Base-by-base conservation (phyloP, 2,113 vertebrate genomes). In the Eira barbara region DNA sequence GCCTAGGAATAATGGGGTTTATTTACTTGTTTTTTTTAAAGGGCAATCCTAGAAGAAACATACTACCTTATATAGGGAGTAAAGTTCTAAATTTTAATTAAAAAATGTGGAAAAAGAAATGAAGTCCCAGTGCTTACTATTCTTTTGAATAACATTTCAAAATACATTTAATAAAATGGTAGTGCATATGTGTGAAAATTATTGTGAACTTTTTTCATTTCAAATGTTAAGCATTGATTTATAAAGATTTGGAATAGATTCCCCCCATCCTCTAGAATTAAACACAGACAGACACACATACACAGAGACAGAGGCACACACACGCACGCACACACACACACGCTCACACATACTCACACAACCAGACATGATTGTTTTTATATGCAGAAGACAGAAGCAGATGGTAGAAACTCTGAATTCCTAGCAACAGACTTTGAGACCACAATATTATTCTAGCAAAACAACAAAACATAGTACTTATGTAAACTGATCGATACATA, bases 381-480 rank as follows among this genome's bases (percentile, higher is more conserved):
- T 83, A 93, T 17, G 23, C 89, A 93, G 86, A 90, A 98, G 82
- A 94, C 36, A 93, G 96, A 94, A 96, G 61, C 96, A 98, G 96
- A 98, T 97, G 96, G 97, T 89, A 94, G 86, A 87, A 95, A 96
- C 89, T 89, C 59, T 97, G 86, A 97, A 94, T 97, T 97, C 89
- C 71, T 93, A 97, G 86, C 83, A 97, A 76, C 89, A 97, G 95
- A 97, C 82, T 98, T 95, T 63, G 36, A 94, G 45, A 95, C 86
- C 49, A 97, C 90, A 98, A 97, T 95, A 97, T 97, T 96, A 94
- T 97, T 94, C 91, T 84, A 93, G 61, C 71, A 97, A 97, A 95
- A 97, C 67, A 98, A 93, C 82, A 95, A 87, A 97, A 97, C 93
- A 97, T 69, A 93, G 21, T 71, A 91, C 57, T 89, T 63, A 59